Conservation (phyloP, 1,140 invertebrate species). For the Drosophila ohnishii region DNA sequence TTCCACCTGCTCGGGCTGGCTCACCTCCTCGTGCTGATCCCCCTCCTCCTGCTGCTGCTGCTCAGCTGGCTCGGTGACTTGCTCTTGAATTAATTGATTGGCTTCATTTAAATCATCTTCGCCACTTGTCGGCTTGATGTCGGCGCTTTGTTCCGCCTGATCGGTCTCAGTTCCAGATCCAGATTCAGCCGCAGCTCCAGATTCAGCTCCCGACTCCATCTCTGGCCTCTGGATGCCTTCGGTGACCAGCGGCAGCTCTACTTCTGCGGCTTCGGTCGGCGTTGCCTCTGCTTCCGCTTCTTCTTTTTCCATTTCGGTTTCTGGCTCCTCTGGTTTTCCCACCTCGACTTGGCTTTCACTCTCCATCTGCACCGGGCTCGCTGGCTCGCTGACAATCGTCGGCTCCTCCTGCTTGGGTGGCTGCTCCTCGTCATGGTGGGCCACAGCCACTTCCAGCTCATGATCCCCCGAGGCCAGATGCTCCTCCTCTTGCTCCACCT, state of each 20-base stretch:
- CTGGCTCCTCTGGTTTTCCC: constrained; percentile 37
- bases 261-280: constrained; percentile 31
- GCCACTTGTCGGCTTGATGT: constrained; percentile 74
- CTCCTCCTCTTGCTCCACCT: constrained; percentile 24
- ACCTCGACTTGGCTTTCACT: constrained; percentile 40
- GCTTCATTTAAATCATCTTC: constrained; percentile 80
- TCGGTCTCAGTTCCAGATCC: constrained; percentile 39
- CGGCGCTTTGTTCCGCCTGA: constrained; percentile 70
- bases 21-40: constrained; percentile 17
- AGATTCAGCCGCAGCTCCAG: neutral
- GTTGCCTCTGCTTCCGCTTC: constrained; percentile 24
- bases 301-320: constrained; percentile 50
- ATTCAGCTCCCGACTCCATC: constrained; percentile 17
- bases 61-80: constrained; percentile 29
- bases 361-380: constrained; percentile 18
- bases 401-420: constrained; percentile 31
- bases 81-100: constrained; percentile 77
- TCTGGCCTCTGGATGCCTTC: constrained; percentile 13
- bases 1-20: constrained; percentile 21
- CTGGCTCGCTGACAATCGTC: constrained; percentile 19
- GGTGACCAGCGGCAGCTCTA: constrained; percentile 10
- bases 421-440: constrained; percentile 26
- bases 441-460: constrained; percentile 39
- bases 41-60: constrained; percentile 10
- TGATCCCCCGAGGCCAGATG: constrained; percentile 62